Base-by-base conservation (phyloP, 35 echinoderm and acorn worm species). In the Heliocidaris tuberculata region DNA sequence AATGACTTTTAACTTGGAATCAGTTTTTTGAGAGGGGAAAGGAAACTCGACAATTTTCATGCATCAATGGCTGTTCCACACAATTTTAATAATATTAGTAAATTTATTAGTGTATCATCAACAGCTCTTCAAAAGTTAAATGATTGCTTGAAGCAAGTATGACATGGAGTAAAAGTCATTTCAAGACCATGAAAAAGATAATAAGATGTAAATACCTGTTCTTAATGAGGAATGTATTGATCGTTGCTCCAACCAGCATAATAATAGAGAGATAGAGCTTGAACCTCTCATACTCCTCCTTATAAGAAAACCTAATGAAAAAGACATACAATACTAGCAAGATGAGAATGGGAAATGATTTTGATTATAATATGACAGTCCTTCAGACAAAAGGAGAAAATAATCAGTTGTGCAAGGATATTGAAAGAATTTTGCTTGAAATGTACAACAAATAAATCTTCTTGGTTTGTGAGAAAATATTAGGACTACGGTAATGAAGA, bases 181-280 rank as follows among this genome's bases (percentile, higher is more conserved):
- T 56, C 52, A 56, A 56, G 7, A 11, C 52, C 10, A 30, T 15
- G 85, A 9, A 29, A 19, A 9, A 21, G 5, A 8, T 86, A 13
- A 86, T 27, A 32, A 86, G 2, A 27, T 32, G 31, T 89, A 47
- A 32, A 89, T 50, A 93, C 91, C 91, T 93, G 91, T 93, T 93
- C 49, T 93, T 93, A 48, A 93, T 93, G 50, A 93, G 50, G 29
- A 93, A 93, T 27, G 91, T 93, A n/a, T 93, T 93, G 91, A 93
- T 93, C 2, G 91, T 93, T 16, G 91, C 91, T 19, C 91, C 91
- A n/a, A 59, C 91, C 9, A 93, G 49, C 91, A 93, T 93, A 19
- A 93, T 93, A 13, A 93, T 93, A 31, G 91, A 93, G 11, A 93
- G 47, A 48, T 93, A 93, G 48, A 93, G 91, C 91, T 93, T 93